Evolutionary conservation across 2,888 invertebrate species (phyloP).

Genomic region (Acronicta aceris): DNA sequence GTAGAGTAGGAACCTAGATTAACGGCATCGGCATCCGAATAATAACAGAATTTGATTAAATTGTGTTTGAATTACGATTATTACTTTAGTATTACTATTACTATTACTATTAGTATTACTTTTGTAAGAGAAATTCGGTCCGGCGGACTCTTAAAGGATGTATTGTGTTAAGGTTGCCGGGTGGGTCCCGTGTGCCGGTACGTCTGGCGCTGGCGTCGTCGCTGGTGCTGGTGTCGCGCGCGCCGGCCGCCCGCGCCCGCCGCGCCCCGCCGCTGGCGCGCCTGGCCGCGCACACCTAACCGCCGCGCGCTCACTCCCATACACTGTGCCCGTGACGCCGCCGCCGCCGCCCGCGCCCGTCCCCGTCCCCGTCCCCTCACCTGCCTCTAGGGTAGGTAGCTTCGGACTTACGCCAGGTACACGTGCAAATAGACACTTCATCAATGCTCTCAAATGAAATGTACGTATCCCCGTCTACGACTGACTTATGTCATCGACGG

Average conservation of each 20-base stretch:
- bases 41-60: too few species aligned
- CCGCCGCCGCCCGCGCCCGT: too few species aligned
- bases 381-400: neutral
- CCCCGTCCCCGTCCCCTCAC: too few species aligned
- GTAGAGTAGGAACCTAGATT: too few species aligned
- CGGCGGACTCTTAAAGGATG: too few species aligned
- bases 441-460: constrained; percentile 27
- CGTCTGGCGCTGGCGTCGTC: constrained; percentile 95
- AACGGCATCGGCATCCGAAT: too few species aligned
- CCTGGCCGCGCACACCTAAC: constrained; percentile 66
- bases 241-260: constrained; percentile 79
- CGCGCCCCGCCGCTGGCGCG: constrained; percentile 67
- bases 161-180: constrained; percentile 91
- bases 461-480: constrained; percentile 22
- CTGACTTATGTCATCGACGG: constrained; percentile 18
- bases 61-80: too few species aligned
- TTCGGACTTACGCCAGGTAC: neutral
- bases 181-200: constrained; percentile 94
- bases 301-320: neutral
- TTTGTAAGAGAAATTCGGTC: too few species aligned
- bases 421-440: constrained; percentile 7
- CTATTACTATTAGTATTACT: too few species aligned
- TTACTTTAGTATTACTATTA: too few species aligned
- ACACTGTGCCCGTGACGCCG: neutral
- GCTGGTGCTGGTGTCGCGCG: constrained; percentile 92